Evolutionary conservation across 2,797 vertebrate genomes (phyloP), one percentile per base, ranked within the genome.

Genomic region (Helicolenus hilgendorfi): DNA sequence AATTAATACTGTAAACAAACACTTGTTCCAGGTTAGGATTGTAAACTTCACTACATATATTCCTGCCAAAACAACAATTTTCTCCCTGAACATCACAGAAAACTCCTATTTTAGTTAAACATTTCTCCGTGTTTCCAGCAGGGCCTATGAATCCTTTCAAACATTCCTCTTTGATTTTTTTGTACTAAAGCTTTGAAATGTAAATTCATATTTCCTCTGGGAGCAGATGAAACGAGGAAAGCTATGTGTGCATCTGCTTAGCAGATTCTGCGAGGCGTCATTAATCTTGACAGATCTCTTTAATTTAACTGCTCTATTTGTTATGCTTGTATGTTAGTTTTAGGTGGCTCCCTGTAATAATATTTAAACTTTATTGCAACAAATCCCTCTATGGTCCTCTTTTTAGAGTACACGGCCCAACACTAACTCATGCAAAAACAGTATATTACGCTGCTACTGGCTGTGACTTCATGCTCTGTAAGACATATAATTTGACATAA

Each of bases 291-390:
- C 83, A 85, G 60, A 88, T 87, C 81, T 77, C 84, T 90, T 91
- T 83, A 89, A 92, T 92, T 92, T 86, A 89, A 87, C 88, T 78
- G 77, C 83, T 82, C 22, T 89, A 87, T 88, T 95, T 95, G 73
- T 89, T 93, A 85, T 85, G 41, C 86, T 89, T 82, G 81, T 81
- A 26, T 93, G 92, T 94, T 92, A 79, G 84, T 92, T 84, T 88
- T 90, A 88, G 89, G 87, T 85, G 76, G 74, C 77, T 86, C 81
- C 86, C 90, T 92, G 85, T 20, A 90, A 94, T 89, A 92, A 95
- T 91, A 95, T 95, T 95, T 91, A 27, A 92, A 89, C 90, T 84
- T 86, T 81, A 93, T 26, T 87, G 89, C 85, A 90, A 89, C 80
- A 87, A 77, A 85, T 86, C 72, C 58, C 83, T 90, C 74, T 73